A percentile compares a stretch with the other conserved stretches of the same genome.
phyloP scores from a whole-genome alignment of 2,113 vertebrate species.

The Caracal caracal region DNA sequence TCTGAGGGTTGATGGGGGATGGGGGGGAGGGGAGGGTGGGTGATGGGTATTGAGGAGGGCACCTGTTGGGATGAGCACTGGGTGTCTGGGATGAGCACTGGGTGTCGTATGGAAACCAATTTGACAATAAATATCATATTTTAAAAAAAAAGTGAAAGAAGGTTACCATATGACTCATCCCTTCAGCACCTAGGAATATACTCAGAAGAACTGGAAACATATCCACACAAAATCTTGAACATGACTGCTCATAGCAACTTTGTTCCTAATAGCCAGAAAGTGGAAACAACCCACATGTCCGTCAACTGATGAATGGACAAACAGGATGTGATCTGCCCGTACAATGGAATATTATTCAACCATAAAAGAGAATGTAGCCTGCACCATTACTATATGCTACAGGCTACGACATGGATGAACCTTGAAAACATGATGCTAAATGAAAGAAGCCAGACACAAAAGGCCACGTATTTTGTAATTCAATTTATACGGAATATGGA shows the following conservation, averaged over 20 bases:
- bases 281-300: neutral
- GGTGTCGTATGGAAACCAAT: no score
- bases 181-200: neutral
- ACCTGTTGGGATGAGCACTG: no score
- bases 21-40: no score
- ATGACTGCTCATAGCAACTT: neutral
- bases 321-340: neutral
- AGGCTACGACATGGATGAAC: neutral
- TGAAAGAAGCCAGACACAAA: neutral
- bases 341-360: neutral
- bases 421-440: neutral
- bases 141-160: neutral
- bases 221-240: neutral
- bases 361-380: neutral
- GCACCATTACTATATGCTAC: neutral
- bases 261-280: neutral
- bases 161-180: neutral
- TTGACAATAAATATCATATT: no score
- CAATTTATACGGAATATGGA: neutral
- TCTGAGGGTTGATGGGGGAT: no score
- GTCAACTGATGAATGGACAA: neutral
- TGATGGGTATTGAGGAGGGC: no score
- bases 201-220: neutral
- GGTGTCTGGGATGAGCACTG: no score
- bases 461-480: neutral